Evolutionary conservation across 2,888 invertebrate species (phyloP).

Genomic region (Cheilosia impressa): DNA sequence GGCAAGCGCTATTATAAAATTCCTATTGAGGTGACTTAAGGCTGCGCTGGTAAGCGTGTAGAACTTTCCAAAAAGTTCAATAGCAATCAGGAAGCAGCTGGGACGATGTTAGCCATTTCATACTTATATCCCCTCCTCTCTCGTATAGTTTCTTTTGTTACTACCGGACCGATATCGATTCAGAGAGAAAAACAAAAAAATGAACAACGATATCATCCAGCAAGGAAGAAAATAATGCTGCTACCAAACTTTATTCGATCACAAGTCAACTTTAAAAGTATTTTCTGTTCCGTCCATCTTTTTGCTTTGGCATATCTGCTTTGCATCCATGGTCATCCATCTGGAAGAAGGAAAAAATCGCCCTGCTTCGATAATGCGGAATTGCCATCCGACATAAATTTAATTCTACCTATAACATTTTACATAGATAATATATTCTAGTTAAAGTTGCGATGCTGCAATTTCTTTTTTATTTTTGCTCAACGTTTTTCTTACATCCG

Average conservation of each 20-base stretch:
- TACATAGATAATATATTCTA: slow-evolving; percentile 59
- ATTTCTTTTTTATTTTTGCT: slow-evolving; percentile 23
- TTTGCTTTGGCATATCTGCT: background rate
- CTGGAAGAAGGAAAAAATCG: slow-evolving; percentile 22
- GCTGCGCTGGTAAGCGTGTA: slow-evolving; percentile 48
- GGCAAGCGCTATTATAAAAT: slow-evolving; percentile 58
- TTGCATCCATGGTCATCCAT: slow-evolving; percentile 48
- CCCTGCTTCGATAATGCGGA: slow-evolving; percentile 59
- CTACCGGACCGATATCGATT: background rate
- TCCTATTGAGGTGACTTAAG: slow-evolving; percentile 58
- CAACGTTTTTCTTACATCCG: slow-evolving; percentile 14
- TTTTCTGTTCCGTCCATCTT: slow-evolving; percentile 21
- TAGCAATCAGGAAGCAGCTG: slow-evolving; percentile 71
- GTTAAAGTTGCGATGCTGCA: slow-evolving; percentile 53
- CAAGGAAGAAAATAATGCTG: slow-evolving; percentile 16
- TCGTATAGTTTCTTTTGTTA: slow-evolving; percentile 1
- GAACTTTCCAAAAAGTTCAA: slow-evolving; percentile 66
- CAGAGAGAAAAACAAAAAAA: slow-evolving; percentile 6
- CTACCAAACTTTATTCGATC: slow-evolving; percentile 61
- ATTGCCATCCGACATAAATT: slow-evolving; percentile 54
- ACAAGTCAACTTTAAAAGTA: slow-evolving; percentile 59
- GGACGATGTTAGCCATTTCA: slow-evolving; percentile 18
- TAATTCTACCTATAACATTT: slow-evolving; percentile 53
- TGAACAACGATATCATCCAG: background rate
- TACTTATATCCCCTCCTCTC: background rate